Evolutionary conservation across 1,140 invertebrate species (phyloP), one percentile per base, ranked within the genome.

Genomic region (Papilio polyxenes): DNA sequence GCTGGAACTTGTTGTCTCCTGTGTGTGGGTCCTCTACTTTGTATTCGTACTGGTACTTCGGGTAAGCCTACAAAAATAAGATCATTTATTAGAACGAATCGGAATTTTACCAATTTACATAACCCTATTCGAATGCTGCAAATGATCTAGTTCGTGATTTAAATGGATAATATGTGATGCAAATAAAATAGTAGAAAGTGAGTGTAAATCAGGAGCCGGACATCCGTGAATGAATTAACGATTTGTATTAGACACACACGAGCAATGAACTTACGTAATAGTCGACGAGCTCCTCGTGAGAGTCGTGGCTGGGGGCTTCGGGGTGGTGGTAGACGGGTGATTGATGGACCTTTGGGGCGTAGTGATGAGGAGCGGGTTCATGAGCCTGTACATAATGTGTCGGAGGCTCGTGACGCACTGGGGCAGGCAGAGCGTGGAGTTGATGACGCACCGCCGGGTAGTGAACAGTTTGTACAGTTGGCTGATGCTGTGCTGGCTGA

Each of bases 21-120:
- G 95, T 96, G 82, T 95, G 91, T 31, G 95, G 94, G 85, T 96
- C 96, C 82, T 95, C 95, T 9, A 96, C 95, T 89, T 95, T 95
- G 88, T 96, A 96, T 87, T 95, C 95, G 75, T 95, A 96, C 77
- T 95, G 95, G 85, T 96, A 96, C 85, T 96, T 95, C 8, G 95
- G 95, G 88, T 96, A 95, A 8, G 95, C 93, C 95, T 95, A 80
- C 79, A 95, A 94, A 86, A 51, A 82, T 75, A 85, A 82, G 76
- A 86, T 79, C 13, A 81, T 49, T 80, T 80, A 80, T 65, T 80
- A 80, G 20, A 80, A 49, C 59, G 78, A 49, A 62, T 69, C 11
- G 37, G 40, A 75, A 65, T 84, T 84, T 85, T 75, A 82, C 81
- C 80, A 69, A 75, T 86, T 85, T 83, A 85, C 82, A 88, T 88